These are phyloP conservation scores for Platysteira castanea DNA, from an alignment of 2,113 vertebrate species.

Conservation along the genomic window DNA sequence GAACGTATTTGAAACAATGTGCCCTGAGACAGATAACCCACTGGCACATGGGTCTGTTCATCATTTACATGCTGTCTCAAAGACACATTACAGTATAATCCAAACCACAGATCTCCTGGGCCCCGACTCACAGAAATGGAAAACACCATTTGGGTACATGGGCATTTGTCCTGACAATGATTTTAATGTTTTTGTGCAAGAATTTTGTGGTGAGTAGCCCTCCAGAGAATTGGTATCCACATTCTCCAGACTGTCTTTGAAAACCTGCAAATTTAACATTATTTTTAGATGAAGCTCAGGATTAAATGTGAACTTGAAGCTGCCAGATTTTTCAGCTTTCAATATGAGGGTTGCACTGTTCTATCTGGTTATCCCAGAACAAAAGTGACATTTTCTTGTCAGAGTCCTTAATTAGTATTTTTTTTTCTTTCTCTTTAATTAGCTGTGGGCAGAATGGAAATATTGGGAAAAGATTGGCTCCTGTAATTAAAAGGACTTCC, in stretches of 20 bases:
- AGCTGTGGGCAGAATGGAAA: neutral
- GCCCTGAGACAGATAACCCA: neutral
- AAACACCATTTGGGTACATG: neutral
- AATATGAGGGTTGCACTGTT: neutral
- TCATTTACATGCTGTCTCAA: constrained; percentile 8
- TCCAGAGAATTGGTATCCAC: neutral
- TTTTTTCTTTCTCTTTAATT: neutral
- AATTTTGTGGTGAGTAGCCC: neutral
- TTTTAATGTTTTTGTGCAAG: neutral
- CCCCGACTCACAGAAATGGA: neutral
- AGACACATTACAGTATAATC: neutral
- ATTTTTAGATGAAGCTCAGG: neutral
- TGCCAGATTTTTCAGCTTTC: neutral
- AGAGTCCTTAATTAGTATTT: neutral
- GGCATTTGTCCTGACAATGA: neutral
- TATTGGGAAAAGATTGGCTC: neutral
- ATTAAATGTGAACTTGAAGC: neutral
- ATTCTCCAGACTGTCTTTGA: neutral
- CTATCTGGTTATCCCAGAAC: neutral
- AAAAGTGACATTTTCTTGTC: neutral
- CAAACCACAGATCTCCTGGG: neutral
- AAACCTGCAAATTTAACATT: neutral
- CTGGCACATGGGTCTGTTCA: neutral
- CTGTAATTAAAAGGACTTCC: neutral
- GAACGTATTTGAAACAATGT: neutral